Evolutionary conservation across 2,797 vertebrate genomes (phyloP).

Genomic region (Pipistrellus pygmaeus): DNA sequence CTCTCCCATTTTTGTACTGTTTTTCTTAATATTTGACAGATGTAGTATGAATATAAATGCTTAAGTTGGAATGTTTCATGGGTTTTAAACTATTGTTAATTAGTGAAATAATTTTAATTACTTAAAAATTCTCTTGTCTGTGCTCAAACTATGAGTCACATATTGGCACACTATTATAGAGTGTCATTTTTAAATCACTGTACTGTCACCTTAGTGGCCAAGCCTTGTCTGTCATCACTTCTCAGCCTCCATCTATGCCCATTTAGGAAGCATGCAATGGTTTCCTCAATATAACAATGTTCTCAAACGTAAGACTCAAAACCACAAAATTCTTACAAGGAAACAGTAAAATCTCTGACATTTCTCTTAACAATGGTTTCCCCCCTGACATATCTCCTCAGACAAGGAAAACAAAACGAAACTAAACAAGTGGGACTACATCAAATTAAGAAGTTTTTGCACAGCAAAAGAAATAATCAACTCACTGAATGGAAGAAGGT

Average conservation of each 20-base stretch:
- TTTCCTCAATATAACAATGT: background rate
- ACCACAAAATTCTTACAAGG: background rate
- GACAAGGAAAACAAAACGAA: background rate
- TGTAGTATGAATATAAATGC: constrained; percentile 77
- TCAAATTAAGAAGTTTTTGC: background rate
- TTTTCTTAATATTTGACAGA: constrained; percentile 80
- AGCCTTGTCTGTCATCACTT: background rate
- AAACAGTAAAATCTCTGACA: background rate
- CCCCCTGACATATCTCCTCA: background rate
- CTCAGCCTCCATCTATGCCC: background rate
- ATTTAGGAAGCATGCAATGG: no score
- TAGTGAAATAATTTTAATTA: constrained; percentile 77
- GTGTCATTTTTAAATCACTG: constrained; percentile 68
- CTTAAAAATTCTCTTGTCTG: constrained; percentile 75
- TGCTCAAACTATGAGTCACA: constrained; percentile 68
- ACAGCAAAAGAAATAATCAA: background rate
- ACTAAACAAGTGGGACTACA: background rate
- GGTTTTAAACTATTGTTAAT: constrained; percentile 78
- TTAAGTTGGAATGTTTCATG: constrained; percentile 76
- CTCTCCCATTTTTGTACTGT: constrained; percentile 73
- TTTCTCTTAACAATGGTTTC: background rate
- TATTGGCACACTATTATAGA: constrained; percentile 64
- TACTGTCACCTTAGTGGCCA: constrained; percentile 40
- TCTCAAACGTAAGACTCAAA: background rate
- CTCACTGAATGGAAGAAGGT: background rate